Base-by-base conservation (phyloP, 2,797 vertebrate species). In the Gymnodraco acuticeps region DNA sequence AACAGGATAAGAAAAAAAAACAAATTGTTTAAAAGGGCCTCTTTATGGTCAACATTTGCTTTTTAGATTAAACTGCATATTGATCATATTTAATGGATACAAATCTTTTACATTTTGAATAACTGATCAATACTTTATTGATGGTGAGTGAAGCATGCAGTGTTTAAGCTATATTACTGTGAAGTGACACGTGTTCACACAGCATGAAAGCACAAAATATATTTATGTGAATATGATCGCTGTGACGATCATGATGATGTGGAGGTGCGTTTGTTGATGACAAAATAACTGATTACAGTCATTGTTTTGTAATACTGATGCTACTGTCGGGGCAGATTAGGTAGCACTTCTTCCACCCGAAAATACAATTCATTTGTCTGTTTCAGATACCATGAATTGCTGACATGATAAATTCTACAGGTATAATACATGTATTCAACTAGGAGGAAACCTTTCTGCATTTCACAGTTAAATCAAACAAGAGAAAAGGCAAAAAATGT, bases 51-150 rank as follows among this genome's bases (percentile, higher is more conserved):
- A 54, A 33, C 13, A 43, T 16, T 17, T 1, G 3, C 19, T 47
- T 76, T 67, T 60, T 52, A 45, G 51, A 48, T 73, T 19, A 67
- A 60, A 20, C 2, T 50, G 13, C 31, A 59, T 45, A 51, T 46
- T 45, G 58, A 68, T 17, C 16, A 74, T 76, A 17, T 73, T 76
- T 5, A 61, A 60, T 16, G 13, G 55, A 20, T 27, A 9, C 19
- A 20, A 55, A 46, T 16, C 27, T 16, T 77, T 71, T 4, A 17
- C 12, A 45, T 70, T 67, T 70, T 33, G n/a, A 42, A 51, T 41
- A 59, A 23, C 38, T 43, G 46, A 70, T 82, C 55, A 48, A 67
- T 72, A 60, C 31, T 46, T 45, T 3, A 50, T 38, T 45, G 47
- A 56, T 42, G n/a, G 53, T 41, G 38, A 61, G n/a, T 3, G 41